These are phyloP conservation scores for Busseola fusca DNA, from an alignment of 2,888 invertebrate genomes.

Conservation along the genomic window DNA sequence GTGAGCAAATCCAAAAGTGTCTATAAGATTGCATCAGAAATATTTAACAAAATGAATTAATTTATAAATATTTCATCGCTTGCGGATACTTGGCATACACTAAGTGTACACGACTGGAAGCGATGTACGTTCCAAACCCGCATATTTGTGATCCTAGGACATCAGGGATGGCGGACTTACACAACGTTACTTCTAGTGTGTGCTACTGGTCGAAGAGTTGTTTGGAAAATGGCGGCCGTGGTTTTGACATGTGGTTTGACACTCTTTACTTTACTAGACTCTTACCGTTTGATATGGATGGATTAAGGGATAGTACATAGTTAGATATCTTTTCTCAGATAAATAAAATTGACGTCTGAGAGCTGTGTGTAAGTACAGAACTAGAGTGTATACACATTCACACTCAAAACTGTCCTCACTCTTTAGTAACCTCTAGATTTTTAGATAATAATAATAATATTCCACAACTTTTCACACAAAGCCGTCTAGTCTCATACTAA, in stretches of 20 bases:
- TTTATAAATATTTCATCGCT: constrained; percentile 17
- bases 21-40: neutral
- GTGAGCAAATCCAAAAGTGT: neutral
- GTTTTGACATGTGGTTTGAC: neutral
- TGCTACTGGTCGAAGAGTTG: neutral
- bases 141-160: constrained; percentile 45
- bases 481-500: no score
- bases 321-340: no score
- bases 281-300: neutral
- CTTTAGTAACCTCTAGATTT: no score
- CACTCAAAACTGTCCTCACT: no score
- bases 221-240: neutral
- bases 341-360: no score
- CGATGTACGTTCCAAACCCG: constrained; percentile 33
- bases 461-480: no score
- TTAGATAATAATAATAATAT: no score
- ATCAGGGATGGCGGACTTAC: constrained; percentile 33
- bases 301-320: neutral
- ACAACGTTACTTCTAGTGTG: neutral
- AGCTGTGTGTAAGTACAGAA: no score
- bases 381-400: no score
- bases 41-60: constrained; percentile 21
- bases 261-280: no score
- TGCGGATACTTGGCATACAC: constrained; percentile 41
- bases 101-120: constrained; percentile 24